Evolutionary conservation across 92 coral and sea anemone genomes (phyloP), one percentile per base, ranked within the genome.

Genomic region (Siderastrea siderea): DNA sequence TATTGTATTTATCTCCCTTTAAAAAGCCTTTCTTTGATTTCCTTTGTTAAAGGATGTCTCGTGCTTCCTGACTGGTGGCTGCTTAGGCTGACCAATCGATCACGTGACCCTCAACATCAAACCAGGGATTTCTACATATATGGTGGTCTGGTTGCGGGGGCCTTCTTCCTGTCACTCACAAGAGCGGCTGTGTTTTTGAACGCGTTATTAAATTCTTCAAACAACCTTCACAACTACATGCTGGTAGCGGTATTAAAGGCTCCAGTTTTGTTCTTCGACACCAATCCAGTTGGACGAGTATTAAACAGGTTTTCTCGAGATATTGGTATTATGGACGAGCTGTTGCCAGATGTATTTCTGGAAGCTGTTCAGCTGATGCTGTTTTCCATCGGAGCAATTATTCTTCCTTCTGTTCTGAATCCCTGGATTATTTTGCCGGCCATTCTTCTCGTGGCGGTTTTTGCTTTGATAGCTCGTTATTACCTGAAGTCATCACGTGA

Each of bases 271-370:
- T 91, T 82, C 82, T 92, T 83, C 68, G 90, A 89, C 67, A 80
- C 80, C 13, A 92, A 88, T 69, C 90, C 97, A 13, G 90, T 87
- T 3, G 97, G 97, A 51, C 79, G 97, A 47, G 92, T 94, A 57
- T 91, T 94, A 44, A 94, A 94, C 79, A 88, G 94, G 51, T 91
- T 91, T 79, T 91, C 94, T 11, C 84, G 83, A 47, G 94, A 91
- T 75, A 81, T 80, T 10, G 86, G 78, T 13, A 58, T 77, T 45
- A 62, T 87, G 86, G 94, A 91, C 87, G 84, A 79, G 12, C 59
- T 70, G n/a, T 81, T 91, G 16, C 94, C 94, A 3, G 77, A 77
- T 38, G 83, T 71, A 13, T 62, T 88, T 49, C 61, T 77, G 19
- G 84, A 91, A 16, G 74, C 88, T 55, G 11, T 88, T 77, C 70